These are phyloP conservation scores for Sturmia bella DNA, from an alignment of 2,888 invertebrate genomes.

Conservation along the genomic window DNA sequence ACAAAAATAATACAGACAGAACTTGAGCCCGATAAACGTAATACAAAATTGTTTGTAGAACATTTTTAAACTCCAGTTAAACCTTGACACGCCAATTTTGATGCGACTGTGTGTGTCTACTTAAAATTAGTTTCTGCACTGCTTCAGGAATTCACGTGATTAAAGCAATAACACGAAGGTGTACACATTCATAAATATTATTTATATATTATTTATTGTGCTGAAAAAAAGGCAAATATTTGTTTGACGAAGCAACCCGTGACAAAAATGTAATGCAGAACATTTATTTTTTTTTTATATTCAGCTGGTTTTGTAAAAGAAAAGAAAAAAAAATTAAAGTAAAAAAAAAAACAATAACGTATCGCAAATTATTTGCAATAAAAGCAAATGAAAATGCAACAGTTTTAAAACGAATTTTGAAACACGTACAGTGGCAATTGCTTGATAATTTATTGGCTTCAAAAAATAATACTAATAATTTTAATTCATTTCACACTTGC, in stretches of 20 bases:
- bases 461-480: background rate
- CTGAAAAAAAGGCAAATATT: background rate
- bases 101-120: background rate
- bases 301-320: background rate
- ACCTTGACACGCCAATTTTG: no score
- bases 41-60: no score
- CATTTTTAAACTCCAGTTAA: no score
- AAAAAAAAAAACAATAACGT: background rate
- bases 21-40: no score
- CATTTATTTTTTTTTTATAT: background rate
- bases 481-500: background rate
- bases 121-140: background rate
- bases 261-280: conserved; percentile 19
- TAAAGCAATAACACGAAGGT: conserved; percentile 24
- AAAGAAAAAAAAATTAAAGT: no score
- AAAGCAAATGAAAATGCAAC: conserved; percentile 1
- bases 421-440: background rate
- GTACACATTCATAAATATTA: background rate
- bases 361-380: conserved; percentile 7
- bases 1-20: no score
- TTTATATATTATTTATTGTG: background rate
- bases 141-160: conserved; percentile 46
- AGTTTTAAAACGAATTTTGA: conserved; percentile 3
- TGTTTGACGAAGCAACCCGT: conserved; percentile 34
- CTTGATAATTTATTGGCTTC: background rate